Conservation (phyloP, 2,113 vertebrate species). For the Oreochromis tanganicae region DNA sequence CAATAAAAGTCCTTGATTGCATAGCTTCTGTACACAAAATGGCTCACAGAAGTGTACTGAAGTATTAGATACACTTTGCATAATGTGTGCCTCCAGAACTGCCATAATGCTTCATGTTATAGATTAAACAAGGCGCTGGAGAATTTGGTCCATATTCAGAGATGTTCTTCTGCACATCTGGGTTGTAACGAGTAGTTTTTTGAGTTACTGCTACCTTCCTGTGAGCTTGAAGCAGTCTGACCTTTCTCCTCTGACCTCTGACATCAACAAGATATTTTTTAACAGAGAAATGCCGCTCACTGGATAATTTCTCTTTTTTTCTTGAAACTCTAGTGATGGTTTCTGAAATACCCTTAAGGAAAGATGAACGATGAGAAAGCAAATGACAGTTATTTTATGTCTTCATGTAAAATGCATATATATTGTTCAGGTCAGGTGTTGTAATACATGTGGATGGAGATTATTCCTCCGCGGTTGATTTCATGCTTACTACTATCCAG, state of each 20-base stretch:
- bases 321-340: neutral
- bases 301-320: neutral
- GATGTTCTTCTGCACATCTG: neutral
- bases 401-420: neutral
- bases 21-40: neutral
- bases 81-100: neutral
- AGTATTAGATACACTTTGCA: neutral
- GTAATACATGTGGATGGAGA: neutral
- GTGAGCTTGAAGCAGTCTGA: neutral
- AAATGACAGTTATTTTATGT: neutral
- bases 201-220: neutral
- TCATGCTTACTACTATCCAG: neutral
- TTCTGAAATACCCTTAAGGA: neutral
- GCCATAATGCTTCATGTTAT: neutral
- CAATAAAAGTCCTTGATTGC: neutral
- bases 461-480: neutral
- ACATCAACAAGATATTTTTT: neutral
- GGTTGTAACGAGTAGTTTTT: neutral
- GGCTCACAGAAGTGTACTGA: neutral
- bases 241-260: neutral
- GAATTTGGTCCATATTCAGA: neutral
- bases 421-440: neutral
- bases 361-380: neutral
- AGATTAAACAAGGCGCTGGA: neutral
- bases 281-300: neutral